Percentiles rank a stretch among this genome's conserved stretches.
These are phyloP conservation scores for Mus caroli DNA, from an alignment of 2,797 vertebrate species.

Conservation along the genomic window DNA sequence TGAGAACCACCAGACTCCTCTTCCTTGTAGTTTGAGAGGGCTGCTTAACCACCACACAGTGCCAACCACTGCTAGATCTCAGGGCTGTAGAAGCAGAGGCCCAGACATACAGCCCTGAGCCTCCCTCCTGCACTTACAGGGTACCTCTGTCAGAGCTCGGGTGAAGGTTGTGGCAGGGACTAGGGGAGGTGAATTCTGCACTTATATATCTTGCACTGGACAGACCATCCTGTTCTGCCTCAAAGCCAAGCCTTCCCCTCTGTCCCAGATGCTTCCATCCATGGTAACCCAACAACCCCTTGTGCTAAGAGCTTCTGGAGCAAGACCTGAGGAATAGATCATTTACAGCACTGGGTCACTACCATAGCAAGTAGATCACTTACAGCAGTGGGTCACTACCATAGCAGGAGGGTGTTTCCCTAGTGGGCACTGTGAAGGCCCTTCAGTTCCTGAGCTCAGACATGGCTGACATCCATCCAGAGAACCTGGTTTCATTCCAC, in stretches of 20 bases:
- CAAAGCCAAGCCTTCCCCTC: background rate
- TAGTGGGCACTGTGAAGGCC: no score
- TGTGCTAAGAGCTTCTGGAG: background rate
- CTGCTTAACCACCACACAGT: background rate
- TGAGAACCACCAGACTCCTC: rapidly evolving
- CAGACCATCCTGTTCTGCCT: background rate
- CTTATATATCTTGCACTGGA: background rate
- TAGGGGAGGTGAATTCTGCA: background rate
- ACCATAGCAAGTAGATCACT: background rate
- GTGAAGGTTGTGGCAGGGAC: background rate
- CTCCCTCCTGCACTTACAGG: rapidly evolving
- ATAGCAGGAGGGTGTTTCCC: background rate
- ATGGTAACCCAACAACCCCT: background rate
- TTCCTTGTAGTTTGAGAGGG: background rate
- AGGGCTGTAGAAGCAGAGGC: background rate
- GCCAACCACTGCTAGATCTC: background rate
- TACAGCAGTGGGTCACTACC: background rate
- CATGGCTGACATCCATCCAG: background rate
- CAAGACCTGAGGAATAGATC: background rate
- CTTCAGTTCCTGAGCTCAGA: background rate
- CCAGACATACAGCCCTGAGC: rapidly evolving
- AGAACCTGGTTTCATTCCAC: background rate
- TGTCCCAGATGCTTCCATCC: background rate
- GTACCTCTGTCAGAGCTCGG: background rate
- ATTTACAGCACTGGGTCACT: background rate